These are phyloP conservation scores for Micrastur ruficollis DNA, from an alignment of 2,797 vertebrate genomes.

Conservation along the genomic window DNA sequence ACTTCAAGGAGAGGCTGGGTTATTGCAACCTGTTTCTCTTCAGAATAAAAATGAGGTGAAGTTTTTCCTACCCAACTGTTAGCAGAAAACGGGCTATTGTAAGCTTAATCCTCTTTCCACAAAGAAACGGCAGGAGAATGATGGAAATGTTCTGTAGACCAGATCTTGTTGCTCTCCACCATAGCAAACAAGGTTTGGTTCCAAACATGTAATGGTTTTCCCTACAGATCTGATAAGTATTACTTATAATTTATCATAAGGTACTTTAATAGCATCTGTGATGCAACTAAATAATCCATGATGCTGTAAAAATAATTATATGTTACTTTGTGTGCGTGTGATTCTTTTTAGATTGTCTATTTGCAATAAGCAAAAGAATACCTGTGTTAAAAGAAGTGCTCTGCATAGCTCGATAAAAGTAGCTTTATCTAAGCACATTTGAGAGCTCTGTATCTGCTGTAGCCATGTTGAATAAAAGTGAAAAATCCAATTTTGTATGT, in stretches of 20 bases:
- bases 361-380: background rate
- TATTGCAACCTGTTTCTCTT: background rate
- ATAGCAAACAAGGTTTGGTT: background rate
- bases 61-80: background rate
- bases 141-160: background rate
- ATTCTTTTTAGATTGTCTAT: background rate
- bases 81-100: background rate
- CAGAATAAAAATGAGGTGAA: background rate
- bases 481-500: background rate
- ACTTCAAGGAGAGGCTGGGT: background rate
- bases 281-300: background rate
- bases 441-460: background rate
- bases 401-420: background rate
- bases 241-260: background rate
- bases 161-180: background rate
- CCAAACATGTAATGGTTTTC: background rate
- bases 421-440: background rate
- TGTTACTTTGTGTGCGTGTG: no score
- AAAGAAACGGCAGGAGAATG: background rate
- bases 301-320: background rate
- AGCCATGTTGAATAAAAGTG: background rate
- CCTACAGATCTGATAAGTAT: background rate
- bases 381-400: fast-evolving
- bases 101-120: background rate
- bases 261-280: background rate